Base-by-base conservation (phyloP, 2,888 invertebrate genomes). In the Argyresthia goedartella region DNA sequence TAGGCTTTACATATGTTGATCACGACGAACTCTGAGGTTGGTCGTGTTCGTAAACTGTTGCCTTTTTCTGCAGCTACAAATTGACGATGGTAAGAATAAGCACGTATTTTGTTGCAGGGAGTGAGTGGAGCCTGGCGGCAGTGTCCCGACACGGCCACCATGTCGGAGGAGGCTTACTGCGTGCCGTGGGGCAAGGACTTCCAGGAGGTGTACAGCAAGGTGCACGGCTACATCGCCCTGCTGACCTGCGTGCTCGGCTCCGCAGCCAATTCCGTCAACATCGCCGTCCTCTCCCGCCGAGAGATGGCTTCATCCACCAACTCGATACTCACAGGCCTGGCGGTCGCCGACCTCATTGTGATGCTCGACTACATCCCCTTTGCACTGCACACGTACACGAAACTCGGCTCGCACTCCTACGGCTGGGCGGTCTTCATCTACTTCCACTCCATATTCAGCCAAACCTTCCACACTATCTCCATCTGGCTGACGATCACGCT, bases 281-380 rank as follows among this genome's bases (percentile, higher is more conserved):
- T 98, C 55, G 92, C 94, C 52, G 96, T 98, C 10, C 88, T 98
- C 48, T 94, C 96, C 8, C 90, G 96, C 7, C 92, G 93, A 47
- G 96, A 97, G 72, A 97, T 98, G 96, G 85, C 89, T 42, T 95
- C 96, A 33, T 95, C 97, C 0, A 97, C 97, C 4, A 98, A 98
- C 78, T 91, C 94, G 50, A 96, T 98, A 51, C 89, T 98, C n/a
- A 96, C 96, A 0, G 95, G 94, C 4, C 86, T 96, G 9, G 97
- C 98, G 0, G 93, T 97, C 3, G 95, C 97, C 3, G 98, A 98
- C 73, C 88, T 98, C 45, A 88, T 96, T 15, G 97, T 97, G 41
- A 97, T 98, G 93, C 88, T 97, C 63, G 96, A 96, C 66, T 98
- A 97, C 76, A 93, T 98, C 55, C 97, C 97, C 0, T 95, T 95